Evolutionary conservation across 2,113 vertebrate genomes (phyloP).

Genomic region (Engraulis encrasicolus): DNA sequence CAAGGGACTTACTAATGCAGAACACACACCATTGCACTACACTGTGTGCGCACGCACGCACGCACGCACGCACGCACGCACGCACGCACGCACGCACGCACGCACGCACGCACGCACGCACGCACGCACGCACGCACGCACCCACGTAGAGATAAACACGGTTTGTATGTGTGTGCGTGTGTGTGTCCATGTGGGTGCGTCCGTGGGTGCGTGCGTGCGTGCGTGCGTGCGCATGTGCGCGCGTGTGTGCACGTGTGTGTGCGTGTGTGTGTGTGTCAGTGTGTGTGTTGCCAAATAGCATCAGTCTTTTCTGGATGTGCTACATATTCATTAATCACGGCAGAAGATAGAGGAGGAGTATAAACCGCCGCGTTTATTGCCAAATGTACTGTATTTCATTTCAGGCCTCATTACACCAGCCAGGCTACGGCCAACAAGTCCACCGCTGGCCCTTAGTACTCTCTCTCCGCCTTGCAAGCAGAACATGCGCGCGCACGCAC

Average conservation of each 20-base stretch:
- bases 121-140: slow-evolving; percentile 5
- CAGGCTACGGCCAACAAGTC: slow-evolving; percentile 38
- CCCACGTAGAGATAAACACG: neutral
- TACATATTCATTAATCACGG: slow-evolving; percentile 32
- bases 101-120: neutral
- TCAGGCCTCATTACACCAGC: slow-evolving; percentile 55
- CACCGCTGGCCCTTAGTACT: slow-evolving; percentile 46
- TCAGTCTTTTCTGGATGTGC: slow-evolving; percentile 3
- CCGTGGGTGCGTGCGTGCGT: too few relatives aligned
- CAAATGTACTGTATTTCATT: slow-evolving; percentile 57
- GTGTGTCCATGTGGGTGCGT: too few relatives aligned
- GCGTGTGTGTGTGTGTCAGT: too few relatives aligned
- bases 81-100: neutral
- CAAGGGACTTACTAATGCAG: neutral
- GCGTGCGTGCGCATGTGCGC: too few relatives aligned
- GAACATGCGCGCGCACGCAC: too few relatives aligned
- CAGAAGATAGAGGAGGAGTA: slow-evolving; percentile 25
- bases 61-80: neutral
- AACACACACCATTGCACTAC: neutral
- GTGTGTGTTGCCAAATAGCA: slow-evolving; percentile 17
- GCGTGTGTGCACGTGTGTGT: too few relatives aligned
- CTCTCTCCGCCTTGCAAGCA: too few relatives aligned
- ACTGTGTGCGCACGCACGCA: neutral
- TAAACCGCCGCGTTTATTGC: slow-evolving; percentile 45
- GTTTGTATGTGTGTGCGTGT: too few relatives aligned